Percentiles rank a stretch among this genome's conserved stretches.
phyloP scores from a whole-genome alignment of 2,888 invertebrate genomes.

The Ormyrus labotus region DNA sequence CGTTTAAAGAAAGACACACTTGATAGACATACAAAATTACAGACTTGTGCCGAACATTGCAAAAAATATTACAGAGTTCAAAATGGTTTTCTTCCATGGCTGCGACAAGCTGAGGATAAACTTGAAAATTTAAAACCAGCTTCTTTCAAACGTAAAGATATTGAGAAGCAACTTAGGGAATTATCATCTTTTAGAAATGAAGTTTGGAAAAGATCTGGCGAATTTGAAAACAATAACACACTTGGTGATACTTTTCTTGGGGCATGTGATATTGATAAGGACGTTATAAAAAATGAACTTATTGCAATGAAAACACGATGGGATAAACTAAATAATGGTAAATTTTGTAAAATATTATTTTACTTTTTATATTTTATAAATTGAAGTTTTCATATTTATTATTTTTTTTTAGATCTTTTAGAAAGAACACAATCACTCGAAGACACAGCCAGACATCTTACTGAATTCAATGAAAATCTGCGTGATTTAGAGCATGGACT shows the following conservation, averaged over 20 bases:
- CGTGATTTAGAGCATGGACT: conserved; percentile 90
- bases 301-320: conserved; percentile 90
- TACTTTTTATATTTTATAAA: conserved; percentile 1
- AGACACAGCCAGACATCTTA: conserved; percentile 87
- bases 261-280: conserved; percentile 93
- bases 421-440: conserved; percentile 88
- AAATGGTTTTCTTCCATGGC: conserved; percentile 92
- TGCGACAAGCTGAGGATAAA: conserved; percentile 90
- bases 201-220: conserved; percentile 94
- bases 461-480: conserved; percentile 90
- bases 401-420: conserved; percentile 78
- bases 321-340: conserved; percentile 92
- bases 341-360: conserved; percentile 31
- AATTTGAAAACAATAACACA: conserved; percentile 91
- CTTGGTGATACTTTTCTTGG: conserved; percentile 92
- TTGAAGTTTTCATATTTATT: background rate
- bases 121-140: conserved; percentile 86
- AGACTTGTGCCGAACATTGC: conserved; percentile 91
- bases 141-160: conserved; percentile 89
- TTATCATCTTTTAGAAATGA: conserved; percentile 93
- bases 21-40: conserved; percentile 89
- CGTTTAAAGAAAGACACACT: conserved; percentile 91
- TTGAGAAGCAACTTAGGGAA: conserved; percentile 92
- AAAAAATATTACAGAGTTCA: conserved; percentile 91
- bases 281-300: conserved; percentile 89